These are phyloP conservation scores for Ethmia dodecea DNA, from an alignment of 2,888 invertebrate species.

Conservation along the genomic window DNA sequence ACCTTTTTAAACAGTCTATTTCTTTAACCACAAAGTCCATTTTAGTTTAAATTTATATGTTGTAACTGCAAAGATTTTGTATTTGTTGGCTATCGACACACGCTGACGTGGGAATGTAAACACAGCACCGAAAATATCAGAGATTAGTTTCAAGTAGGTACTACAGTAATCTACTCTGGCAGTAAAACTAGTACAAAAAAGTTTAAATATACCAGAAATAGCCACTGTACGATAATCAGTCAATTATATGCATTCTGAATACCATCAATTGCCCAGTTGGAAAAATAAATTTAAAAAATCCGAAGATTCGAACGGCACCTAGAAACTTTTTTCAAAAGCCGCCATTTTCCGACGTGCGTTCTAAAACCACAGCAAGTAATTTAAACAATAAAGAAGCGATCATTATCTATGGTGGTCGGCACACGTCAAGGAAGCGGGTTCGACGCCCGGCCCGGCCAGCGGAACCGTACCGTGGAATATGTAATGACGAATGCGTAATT, in stretches of 20 bases:
- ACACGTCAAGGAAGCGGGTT: constrained; percentile 50
- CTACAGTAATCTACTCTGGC: constrained; percentile 17
- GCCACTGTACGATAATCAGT: too few species aligned
- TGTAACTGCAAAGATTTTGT: constrained; percentile 8
- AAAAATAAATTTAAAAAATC: too few species aligned
- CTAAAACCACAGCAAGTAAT: constrained; percentile 11
- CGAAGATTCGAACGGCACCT: too few species aligned
- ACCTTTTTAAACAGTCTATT: background rate
- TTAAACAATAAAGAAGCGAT: constrained; percentile 13
- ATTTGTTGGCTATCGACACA: constrained; percentile 43
- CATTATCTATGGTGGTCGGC: constrained; percentile 7
- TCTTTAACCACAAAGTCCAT: constrained; percentile 24
- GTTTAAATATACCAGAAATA: too few species aligned
- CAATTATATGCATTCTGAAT: too few species aligned
- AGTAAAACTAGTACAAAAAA: constrained; percentile 6
- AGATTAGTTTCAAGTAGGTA: constrained; percentile 38
- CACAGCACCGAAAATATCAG: constrained; percentile 41
- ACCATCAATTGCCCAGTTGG: too few species aligned
- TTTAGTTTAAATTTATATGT: constrained; percentile 12
- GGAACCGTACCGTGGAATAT: constrained; percentile 54
- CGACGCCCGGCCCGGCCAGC: constrained; percentile 47
- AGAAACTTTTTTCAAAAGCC: background rate
- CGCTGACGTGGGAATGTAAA: constrained; percentile 70
- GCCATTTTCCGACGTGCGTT: background rate
- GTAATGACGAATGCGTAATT: constrained; percentile 29